These are phyloP conservation scores for Phaetusa simplex DNA, from an alignment of 2,113 vertebrate species.

Conservation along the genomic window DNA sequence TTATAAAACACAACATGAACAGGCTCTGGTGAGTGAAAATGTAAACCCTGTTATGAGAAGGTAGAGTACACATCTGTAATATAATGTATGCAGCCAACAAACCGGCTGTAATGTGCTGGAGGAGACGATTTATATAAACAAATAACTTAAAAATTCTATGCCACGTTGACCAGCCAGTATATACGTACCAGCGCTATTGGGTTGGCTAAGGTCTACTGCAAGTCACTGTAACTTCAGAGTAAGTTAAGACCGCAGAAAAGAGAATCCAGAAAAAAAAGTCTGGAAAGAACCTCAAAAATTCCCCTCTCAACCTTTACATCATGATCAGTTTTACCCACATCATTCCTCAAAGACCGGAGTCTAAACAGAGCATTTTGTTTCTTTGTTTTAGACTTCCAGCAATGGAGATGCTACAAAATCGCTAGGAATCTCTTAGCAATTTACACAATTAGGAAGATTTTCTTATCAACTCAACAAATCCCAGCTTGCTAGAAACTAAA, in stretches of 20 bases:
- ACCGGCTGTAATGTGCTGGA: background rate
- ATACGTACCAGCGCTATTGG: rapidly evolving
- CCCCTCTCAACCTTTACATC: background rate
- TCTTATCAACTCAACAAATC: background rate
- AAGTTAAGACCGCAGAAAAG: background rate
- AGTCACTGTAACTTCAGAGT: rapidly evolving
- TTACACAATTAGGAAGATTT: background rate
- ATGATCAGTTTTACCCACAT: background rate
- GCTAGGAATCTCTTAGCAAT: background rate
- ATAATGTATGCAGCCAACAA: background rate
- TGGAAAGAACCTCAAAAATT: background rate
- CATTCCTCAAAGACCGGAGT: background rate
- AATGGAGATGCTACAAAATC: background rate
- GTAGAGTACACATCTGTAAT: background rate
- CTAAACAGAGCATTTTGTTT: background rate
- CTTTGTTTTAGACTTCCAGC: background rate
- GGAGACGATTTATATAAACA: background rate
- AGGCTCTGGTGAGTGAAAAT: background rate
- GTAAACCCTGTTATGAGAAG: background rate
- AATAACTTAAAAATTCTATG: background rate
- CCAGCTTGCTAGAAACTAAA: background rate
- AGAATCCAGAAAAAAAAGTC: background rate
- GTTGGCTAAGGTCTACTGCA: background rate
- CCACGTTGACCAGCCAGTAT: background rate
- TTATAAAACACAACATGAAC: background rate